Evolutionary conservation across 2,888 invertebrate genomes (phyloP).

Genomic region (Himalopsyche anomala): DNA sequence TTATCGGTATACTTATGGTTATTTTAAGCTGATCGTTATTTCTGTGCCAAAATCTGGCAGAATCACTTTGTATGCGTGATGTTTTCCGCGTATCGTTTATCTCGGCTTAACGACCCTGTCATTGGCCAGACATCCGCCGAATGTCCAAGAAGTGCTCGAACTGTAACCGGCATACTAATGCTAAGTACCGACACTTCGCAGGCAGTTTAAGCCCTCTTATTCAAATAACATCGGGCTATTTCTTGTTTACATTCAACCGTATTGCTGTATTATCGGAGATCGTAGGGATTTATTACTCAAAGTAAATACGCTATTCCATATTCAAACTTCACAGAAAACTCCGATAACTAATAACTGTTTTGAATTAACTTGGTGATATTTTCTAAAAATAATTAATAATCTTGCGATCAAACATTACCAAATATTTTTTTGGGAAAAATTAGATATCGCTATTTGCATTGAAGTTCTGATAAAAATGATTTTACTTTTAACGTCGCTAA

Average conservation of each 20-base stretch:
- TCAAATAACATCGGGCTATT: neutral
- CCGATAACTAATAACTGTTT: too few relatives aligned
- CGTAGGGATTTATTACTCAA: neutral
- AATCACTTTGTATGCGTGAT: neutral
- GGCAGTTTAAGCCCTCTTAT: neutral
- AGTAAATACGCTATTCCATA: neutral
- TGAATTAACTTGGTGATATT: too few relatives aligned
- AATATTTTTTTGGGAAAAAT: too few relatives aligned
- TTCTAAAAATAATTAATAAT: too few relatives aligned
- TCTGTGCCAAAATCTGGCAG: too few relatives aligned
- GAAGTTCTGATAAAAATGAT: too few relatives aligned
- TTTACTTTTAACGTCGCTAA: too few relatives aligned
- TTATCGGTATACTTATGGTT: too few relatives aligned
- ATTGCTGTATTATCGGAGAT: neutral
- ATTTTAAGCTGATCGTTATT: too few relatives aligned
- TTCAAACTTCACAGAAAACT: too few relatives aligned
- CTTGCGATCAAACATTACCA: too few relatives aligned
- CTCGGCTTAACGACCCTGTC: constrained; percentile 6
- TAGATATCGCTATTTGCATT: too few relatives aligned
- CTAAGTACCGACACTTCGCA: neutral
- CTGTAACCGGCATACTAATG: constrained; percentile 16
- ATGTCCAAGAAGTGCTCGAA: neutral
- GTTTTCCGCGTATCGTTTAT: neutral
- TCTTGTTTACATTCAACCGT: constrained; percentile 16
- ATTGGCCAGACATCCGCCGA: neutral